These are phyloP conservation scores for Chlorodrepanis virens DNA, from an alignment of 2,113 vertebrate species.

Conservation along the genomic window DNA sequence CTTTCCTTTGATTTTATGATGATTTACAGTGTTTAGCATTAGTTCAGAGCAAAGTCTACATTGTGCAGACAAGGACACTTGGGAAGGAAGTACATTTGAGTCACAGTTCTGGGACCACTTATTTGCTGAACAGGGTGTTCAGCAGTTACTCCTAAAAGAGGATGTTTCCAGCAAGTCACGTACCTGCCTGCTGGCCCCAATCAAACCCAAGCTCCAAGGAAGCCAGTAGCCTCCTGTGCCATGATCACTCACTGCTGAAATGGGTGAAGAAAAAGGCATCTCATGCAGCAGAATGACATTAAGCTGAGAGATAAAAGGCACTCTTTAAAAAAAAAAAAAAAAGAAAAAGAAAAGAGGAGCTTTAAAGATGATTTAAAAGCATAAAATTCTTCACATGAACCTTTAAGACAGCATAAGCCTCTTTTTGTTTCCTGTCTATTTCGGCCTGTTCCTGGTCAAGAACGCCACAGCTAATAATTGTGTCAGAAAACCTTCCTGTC, in stretches of 20 bases:
- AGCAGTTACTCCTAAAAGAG: background rate
- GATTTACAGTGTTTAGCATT: background rate
- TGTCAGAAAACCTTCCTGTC: constrained; percentile 47
- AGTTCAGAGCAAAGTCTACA: background rate
- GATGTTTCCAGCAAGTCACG: background rate
- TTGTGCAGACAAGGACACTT: background rate
- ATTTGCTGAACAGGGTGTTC: background rate
- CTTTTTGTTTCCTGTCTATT: constrained; percentile 5
- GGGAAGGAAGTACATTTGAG: background rate
- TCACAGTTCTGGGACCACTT: background rate
- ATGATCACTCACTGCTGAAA: background rate
- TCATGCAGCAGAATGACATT: background rate
- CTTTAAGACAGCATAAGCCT: constrained; percentile 17
- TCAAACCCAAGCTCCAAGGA: background rate
- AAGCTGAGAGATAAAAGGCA: constrained; percentile 22
- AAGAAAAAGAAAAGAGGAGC: background rate
- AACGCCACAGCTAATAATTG: constrained; percentile 37
- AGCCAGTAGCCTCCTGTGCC: background rate
- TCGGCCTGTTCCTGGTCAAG: constrained; percentile 31
- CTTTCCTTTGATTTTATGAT: constrained; percentile 36
- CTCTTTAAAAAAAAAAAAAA: background rate
- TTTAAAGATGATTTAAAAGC: constrained; percentile 19
- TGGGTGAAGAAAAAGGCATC: background rate
- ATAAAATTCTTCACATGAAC: constrained; percentile 20
- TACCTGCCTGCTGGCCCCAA: background rate